Evolutionary conservation across 2,113 vertebrate genomes (phyloP).

Genomic region (Toxotes chatareus): DNA sequence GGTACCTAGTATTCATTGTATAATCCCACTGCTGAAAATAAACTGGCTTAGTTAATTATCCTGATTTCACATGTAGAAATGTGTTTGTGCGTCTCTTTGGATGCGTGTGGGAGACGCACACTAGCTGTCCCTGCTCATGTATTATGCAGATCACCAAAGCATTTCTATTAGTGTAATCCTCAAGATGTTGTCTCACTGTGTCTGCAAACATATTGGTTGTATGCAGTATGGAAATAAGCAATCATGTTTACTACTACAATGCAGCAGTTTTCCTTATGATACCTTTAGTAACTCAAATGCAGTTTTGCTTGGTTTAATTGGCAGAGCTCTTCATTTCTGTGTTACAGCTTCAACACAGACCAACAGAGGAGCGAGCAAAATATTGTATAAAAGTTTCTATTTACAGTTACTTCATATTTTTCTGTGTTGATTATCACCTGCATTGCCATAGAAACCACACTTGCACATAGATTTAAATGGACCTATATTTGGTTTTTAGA

Average conservation of each 20-base stretch:
- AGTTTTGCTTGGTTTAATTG: neutral
- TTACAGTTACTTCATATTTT: neutral
- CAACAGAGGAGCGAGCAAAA: neutral
- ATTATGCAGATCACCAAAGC: slow-evolving; percentile 39
- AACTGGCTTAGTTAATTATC: slow-evolving; percentile 35
- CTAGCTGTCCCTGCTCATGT: slow-evolving; percentile 21
- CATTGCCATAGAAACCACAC: neutral
- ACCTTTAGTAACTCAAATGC: neutral
- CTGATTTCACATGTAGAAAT: slow-evolving; percentile 33
- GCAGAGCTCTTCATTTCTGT: neutral
- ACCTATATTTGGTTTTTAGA: neutral
- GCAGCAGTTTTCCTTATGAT: slow-evolving; percentile 1
- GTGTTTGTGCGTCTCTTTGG: slow-evolving; percentile 7
- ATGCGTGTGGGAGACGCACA: neutral
- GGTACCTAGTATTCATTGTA: neutral
- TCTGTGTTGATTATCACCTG: neutral
- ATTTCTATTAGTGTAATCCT: slow-evolving; percentile 28
- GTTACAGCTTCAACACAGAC: neutral
- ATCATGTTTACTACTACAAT: slow-evolving; percentile 11
- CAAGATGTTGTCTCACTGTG: slow-evolving; percentile 33
- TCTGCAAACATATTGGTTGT: slow-evolving; percentile 36
- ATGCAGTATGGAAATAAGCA: slow-evolving; percentile 11
- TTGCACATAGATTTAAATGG: neutral
- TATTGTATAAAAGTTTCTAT: neutral
- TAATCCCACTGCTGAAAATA: neutral